phyloP scores from a whole-genome alignment of 64 coral and sea anemone genomes.

The Actinia equina region DNA sequence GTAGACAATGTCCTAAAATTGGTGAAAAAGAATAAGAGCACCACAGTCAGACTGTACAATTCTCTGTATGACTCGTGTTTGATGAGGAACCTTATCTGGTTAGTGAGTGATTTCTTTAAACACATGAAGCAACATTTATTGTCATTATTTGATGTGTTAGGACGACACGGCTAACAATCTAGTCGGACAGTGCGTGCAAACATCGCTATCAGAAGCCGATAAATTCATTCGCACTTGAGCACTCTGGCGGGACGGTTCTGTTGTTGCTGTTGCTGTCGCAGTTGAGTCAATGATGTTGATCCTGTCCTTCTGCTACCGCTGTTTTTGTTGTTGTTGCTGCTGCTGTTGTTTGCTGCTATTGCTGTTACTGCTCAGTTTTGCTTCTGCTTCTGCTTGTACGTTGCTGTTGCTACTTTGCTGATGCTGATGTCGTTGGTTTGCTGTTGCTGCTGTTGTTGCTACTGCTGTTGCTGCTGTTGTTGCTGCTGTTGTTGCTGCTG shows the following conservation, averaged over 20 bases:
- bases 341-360: background rate
- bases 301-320: background rate
- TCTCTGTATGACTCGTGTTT: conserved; percentile 51
- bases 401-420: background rate
- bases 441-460: background rate
- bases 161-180: no score
- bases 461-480: background rate
- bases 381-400: background rate
- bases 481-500: background rate
- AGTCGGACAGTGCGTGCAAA: no score
- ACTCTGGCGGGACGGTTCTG: no score
- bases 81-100: conserved; percentile 52
- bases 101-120: background rate
- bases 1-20: conserved; percentile 58
- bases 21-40: conserved; percentile 51
- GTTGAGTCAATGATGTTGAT: no score
- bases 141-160: no score
- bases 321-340: background rate
- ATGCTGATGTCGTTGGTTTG: background rate
- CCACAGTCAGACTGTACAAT: conserved; percentile 48
- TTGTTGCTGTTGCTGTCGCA: no score
- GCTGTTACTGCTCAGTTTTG: background rate
- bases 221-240: no score
- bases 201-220: no score
- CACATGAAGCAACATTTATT: no score